Evolutionary conservation across 1,140 invertebrate species (phyloP), one percentile per base, ranked within the genome.

Genomic region (Limonius californicus): DNA sequence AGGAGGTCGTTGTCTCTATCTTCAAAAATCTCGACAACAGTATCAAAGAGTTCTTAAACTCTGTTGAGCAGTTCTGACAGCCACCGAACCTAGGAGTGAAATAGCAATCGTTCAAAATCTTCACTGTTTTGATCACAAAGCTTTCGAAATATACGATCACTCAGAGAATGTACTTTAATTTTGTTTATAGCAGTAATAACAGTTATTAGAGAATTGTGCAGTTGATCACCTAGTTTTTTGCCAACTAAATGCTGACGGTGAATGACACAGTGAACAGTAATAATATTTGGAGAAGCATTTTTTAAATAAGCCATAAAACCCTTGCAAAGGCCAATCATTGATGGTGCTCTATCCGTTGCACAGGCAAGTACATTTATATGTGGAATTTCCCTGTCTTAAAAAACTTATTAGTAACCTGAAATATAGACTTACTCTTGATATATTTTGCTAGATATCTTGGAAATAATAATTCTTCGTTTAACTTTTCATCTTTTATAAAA

Each of bases 281-380:
- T 12, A 16, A 45, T 16, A 45, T 45, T 3, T 45, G n/a, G 42
- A 4, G 16, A 4, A 14, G 12, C 3, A 45, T 45, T 45, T 45
- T 45, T 45, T 45, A 45, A 45, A 16, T 45, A 45, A 12, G n/a
- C n/a, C n/a, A n/a, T n/a, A n/a, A n/a, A n/a, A n/a, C n/a, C 42
- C 27, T 32, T 32, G 27, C 11, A 32, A 32, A 4, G 27, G 27
- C 27, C 27, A 32, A 32, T 11, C 27, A 32, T 32, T 6, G 27
- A 32, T 32, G 27, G 27, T 32, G 27, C 27, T n/a, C 27, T 11
- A 32, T 32, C 27, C 27, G 4, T 32, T 32, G 27, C 27, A 32
- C n/a, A n/a, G n/a, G n/a, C n/a, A n/a, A n/a, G n/a, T n/a, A n/a
- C n/a, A n/a, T n/a, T n/a, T n/a, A n/a, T n/a, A n/a, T n/a, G n/a